Percentiles rank a stretch among this genome's conserved stretches.
These are phyloP conservation scores for Oncorhynchus masou DNA, from an alignment of 2,113 vertebrate species.

Conservation along the genomic window DNA sequence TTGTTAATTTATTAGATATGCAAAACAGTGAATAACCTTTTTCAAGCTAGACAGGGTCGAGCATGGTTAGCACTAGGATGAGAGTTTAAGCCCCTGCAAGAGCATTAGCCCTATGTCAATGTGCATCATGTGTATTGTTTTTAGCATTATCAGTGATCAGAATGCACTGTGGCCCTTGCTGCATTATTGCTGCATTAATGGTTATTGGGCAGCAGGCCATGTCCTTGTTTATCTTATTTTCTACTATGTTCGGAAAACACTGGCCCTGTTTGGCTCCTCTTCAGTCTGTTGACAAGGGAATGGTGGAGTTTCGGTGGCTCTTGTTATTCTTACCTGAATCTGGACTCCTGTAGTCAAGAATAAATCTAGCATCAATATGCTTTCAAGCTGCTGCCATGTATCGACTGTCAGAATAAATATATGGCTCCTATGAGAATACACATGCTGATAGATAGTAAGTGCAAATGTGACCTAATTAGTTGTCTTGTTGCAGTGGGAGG, in stretches of 20 bases:
- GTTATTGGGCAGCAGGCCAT: too few species aligned
- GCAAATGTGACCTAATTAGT: slow-evolving; percentile 14
- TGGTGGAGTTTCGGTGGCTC: background rate
- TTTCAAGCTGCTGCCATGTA: too few species aligned
- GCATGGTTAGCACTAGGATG: background rate
- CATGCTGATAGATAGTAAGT: slow-evolving; percentile 1
- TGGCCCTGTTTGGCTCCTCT: too few species aligned
- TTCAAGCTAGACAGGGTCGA: too few species aligned
- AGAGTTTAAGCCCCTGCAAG: background rate
- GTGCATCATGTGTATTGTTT: background rate
- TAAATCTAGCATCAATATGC: too few species aligned
- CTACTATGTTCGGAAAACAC: too few species aligned
- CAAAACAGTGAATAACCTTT: too few species aligned
- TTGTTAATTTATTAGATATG: background rate
- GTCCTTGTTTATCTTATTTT: too few species aligned
- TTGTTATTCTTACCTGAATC: background rate
- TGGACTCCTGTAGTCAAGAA: background rate
- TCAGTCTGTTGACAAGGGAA: slow-evolving; percentile 28
- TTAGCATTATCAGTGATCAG: too few species aligned
- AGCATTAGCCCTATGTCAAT: background rate
- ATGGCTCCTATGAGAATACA: background rate
- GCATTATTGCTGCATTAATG: too few species aligned
- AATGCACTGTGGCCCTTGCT: too few species aligned
- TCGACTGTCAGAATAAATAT: background rate
- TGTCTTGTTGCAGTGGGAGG: slow-evolving; percentile 22